Evolutionary conservation across 2,797 vertebrate genomes (phyloP), one percentile per base, ranked within the genome.

Genomic region (Clarias laeviceps): DNA sequence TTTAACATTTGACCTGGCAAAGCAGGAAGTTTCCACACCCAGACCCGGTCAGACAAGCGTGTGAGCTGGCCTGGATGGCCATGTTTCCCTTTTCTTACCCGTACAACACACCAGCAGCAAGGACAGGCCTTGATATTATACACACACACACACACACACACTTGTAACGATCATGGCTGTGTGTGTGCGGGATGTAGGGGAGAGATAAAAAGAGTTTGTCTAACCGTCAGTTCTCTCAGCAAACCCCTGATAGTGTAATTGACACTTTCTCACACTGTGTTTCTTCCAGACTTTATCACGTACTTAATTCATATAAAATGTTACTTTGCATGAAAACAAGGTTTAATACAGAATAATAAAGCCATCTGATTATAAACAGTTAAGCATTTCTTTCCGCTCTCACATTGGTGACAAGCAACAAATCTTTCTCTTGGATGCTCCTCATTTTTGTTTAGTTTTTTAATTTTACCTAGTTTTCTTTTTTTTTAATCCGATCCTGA

Each of bases 201-300:
- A 24, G 83, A 54, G 86, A 89, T 88, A 85, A 85, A 88, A 32
- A 45, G 57, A 56, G 37, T 56, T 59, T 84, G 56, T 62, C 80
- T 45, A 61, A 82, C 81, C 54, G 85, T 17, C 69, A 72, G 27
- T 77, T 59, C 50, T 70, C 3, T 70, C 80, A 82, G 56, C 22
- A 69, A 70, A 59, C 7, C 59, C 18, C 40, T 65, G 78, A 85
- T 64, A 80, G 72, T 2, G 54, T 72, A 15, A 27, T 12, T 27
- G 22, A 14, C 1, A 3, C 17, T 27, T 45, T 29, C 22, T 2
- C 29, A 64, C 17, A 69, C 15, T 9, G 6, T 37, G n/a, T 4
- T 18, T 29, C 27, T 22, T 34, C 20, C 29, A 32, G 27, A 37
- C 74, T 61, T 78, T 11, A 61, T 14, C 20, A 24, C 37, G 15